Base-by-base conservation (phyloP, 2,888 invertebrate species). In the Empis livida region DNA sequence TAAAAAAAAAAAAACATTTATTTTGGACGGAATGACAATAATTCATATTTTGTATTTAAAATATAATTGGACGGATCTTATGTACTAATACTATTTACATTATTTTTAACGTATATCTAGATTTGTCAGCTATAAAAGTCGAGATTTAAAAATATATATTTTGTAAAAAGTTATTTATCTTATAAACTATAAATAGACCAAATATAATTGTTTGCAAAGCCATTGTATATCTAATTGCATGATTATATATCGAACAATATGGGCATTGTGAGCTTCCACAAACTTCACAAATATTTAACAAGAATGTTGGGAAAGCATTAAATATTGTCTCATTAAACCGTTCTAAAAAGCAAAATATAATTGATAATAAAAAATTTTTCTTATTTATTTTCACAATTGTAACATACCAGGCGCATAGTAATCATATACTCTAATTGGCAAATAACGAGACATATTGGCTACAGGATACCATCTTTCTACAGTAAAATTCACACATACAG, bases 391-490 rank as follows among this genome's bases (percentile, higher is more conserved):
- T 27, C 23, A 30, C 32, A 45, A 31, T 31, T 43, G 11, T 40
- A 40, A 59, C 65, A 68, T 69, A 92, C 93, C 93, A 60, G 95
- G 95, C 46, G 94, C 87, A 70, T 95, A 95, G 67, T 93, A 95
- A 72, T 96, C 95, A 69, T 93, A 96, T 11, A 95, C 83, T 48
- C 88, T 77, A 46, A 93, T 82, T 5, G 91, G 84, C 55, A 95
- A 77, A 68, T 89, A 92, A 42, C 91, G 78, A 1, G 95, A 93
- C 87, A 94, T 89, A 71, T 96, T 96, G 43, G 95, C 95, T 4
- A 95, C 92, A 0, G 95, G 95, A 71, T 79, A 86, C 94, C 94
- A 96, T 55, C 96, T 77, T 70, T 94, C 92, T 47, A 94, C 79
- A 1, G 91, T 89, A 65, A 94, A 90, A 70, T 90, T 86, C 10